A percentile compares a stretch with the other conserved stretches of the same genome.
These are phyloP conservation scores for Esox niger DNA, from an alignment of 2,113 vertebrate species.

Conservation along the genomic window DNA sequence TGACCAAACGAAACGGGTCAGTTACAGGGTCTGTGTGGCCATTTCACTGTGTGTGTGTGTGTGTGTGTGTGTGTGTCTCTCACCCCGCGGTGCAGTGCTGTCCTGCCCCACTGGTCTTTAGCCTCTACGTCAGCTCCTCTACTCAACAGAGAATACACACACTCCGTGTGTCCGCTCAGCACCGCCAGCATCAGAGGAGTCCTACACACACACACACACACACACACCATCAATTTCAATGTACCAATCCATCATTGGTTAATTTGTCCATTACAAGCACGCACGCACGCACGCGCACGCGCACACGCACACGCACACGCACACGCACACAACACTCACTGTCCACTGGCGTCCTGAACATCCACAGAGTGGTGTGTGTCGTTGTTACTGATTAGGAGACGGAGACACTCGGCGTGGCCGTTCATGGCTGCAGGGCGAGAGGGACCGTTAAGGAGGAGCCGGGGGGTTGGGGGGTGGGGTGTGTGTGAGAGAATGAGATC, in stretches of 20 bases:
- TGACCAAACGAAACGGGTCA: constrained; percentile 44
- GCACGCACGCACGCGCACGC: too few relatives aligned
- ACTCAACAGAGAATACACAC: constrained; percentile 90
- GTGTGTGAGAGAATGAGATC: too few relatives aligned
- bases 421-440: constrained; percentile 79
- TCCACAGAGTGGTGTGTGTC: constrained; percentile 87
- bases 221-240: constrained; percentile 4
- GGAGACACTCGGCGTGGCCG: constrained; percentile 93
- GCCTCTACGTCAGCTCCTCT: constrained; percentile 91
- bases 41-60: too few relatives aligned
- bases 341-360: constrained; percentile 88
- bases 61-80: constrained; percentile 44
- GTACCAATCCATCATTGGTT: neutral
- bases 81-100: constrained; percentile 92
- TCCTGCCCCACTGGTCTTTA: constrained; percentile 93
- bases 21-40: neutral
- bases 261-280: too few relatives aligned
- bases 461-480: too few relatives aligned
- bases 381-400: constrained; percentile 88
- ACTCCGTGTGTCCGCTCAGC: constrained; percentile 93
- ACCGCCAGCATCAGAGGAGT: constrained; percentile 97
- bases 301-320: too few relatives aligned
- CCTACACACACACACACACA: constrained; percentile 60
- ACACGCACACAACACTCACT: constrained; percentile 77
- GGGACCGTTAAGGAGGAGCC: neutral